These are phyloP conservation scores for Notoglanidium macrostoma DNA, from an alignment of 2,797 vertebrate species.

Conservation along the genomic window DNA sequence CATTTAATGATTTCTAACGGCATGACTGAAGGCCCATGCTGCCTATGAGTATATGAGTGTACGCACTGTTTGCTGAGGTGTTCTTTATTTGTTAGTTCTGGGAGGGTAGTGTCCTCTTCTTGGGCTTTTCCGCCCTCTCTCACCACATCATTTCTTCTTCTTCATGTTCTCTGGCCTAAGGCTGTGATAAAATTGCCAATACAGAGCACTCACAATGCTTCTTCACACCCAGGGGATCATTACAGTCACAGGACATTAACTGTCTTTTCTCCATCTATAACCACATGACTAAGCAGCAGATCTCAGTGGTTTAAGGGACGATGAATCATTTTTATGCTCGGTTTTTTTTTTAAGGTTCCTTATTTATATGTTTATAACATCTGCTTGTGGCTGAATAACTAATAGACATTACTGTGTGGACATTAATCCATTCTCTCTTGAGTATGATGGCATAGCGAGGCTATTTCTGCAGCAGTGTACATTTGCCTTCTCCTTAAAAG, in stretches of 20 bases:
- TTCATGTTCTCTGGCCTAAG: not conserved
- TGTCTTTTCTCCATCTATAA: not conserved
- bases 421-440: not conserved
- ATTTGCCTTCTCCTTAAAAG: constrained; percentile 20
- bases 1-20: not conserved
- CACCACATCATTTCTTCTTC: not conserved
- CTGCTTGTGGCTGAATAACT: not conserved
- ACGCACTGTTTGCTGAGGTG: constrained; percentile 8
- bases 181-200: not conserved
- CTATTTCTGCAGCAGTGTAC: constrained; percentile 29
- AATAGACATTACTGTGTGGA: not conserved
- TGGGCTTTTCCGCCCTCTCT: not conserved
- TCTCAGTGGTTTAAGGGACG: not conserved
- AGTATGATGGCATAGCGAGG: not conserved
- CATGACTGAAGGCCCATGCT: not conserved
- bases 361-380: constrained; percentile 53
- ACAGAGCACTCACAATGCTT: not conserved
- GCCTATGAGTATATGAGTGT: too few relatives aligned
- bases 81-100: not conserved
- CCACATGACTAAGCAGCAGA: not conserved
- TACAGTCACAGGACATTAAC: constrained; percentile 5
- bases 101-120: not conserved
- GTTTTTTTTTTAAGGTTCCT: constrained; percentile 10
- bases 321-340: not conserved
- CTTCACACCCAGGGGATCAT: not conserved